Evolutionary conservation across 2,888 invertebrate genomes (phyloP), one percentile per base, ranked within the genome.

Genomic region (Schizotus pectinicornis): DNA sequence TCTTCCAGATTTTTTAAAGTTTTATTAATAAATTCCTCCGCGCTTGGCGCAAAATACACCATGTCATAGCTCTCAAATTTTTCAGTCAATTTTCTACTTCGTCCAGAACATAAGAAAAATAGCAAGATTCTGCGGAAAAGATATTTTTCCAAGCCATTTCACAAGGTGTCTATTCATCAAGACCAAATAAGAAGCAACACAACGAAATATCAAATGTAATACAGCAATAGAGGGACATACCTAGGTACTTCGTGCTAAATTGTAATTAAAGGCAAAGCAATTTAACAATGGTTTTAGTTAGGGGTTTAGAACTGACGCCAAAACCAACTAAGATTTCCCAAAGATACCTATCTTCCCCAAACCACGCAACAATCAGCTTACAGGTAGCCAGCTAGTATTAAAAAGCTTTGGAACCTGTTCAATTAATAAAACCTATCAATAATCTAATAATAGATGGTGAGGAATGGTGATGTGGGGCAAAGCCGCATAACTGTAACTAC

Each of bases 191-290:
- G 64, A 11, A 65, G 62, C 13, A 66, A 63, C 31, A 67, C 67
- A 50, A 65, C 65, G 8, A 56, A 64, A 8, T 72, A 72, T 47
- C 68, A 70, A 60, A 61, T 64, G 1, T 69, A 70, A 12, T 71
- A 69, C 56, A 70, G 72, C 36, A 68, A 72, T 41, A 64, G n/a
- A n/a, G n/a, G n/a, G n/a, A n/a, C n/a, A n/a, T n/a, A n/a, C n/a
- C n/a, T 69, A 37, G 65, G 70, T 70, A 61, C 1, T 3, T n/a
- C 3, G n/a, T 34, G 13, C 8, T 7, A 38, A 38, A 38, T 38
- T 38, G 9, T 3, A 38, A 12, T 38, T 12, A 2, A n/a, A 12
- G 2, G 11, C 2, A 38, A 9, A 22, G 22, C 6, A 7, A 38
- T 38, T 12, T 38, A 12, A 12, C 7, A 11, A 2, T 3, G 38